phyloP scores from a whole-genome alignment of 2,797 vertebrate species.

The Malacoraja senta region DNA sequence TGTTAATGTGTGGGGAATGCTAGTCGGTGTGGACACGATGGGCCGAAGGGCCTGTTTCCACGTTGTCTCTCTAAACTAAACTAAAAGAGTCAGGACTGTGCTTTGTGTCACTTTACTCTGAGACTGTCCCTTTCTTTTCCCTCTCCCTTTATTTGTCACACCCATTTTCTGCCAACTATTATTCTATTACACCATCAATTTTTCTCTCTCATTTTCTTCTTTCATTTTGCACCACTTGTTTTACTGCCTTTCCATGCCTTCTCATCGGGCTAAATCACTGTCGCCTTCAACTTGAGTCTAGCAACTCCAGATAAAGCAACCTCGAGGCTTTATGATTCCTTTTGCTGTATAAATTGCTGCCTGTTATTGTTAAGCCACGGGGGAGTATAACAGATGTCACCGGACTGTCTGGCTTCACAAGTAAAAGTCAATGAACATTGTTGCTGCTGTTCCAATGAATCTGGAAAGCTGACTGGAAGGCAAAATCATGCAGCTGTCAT shows the following conservation, averaged over 20 bases:
- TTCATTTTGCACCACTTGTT: background rate
- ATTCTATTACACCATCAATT: background rate
- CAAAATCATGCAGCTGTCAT: background rate
- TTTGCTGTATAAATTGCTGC: background rate
- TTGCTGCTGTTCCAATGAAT: background rate
- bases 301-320: background rate
- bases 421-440: background rate
- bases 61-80: too few species aligned
- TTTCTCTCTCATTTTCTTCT: background rate
- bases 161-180: background rate
- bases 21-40: too few species aligned
- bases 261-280: background rate
- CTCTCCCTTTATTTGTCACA: background rate
- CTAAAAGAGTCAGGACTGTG: too few species aligned
- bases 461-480: background rate
- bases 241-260: background rate
- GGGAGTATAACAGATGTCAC: background rate
- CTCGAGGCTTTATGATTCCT: background rate
- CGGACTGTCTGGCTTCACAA: background rate
- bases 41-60: too few species aligned
- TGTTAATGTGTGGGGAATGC: too few species aligned
- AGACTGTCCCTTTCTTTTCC: background rate
- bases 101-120: background rate
- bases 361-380: constrained; percentile 7
- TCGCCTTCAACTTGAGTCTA: background rate